Base-by-base conservation (phyloP, 2,888 invertebrate genomes). In the Cheilosia impressa region DNA sequence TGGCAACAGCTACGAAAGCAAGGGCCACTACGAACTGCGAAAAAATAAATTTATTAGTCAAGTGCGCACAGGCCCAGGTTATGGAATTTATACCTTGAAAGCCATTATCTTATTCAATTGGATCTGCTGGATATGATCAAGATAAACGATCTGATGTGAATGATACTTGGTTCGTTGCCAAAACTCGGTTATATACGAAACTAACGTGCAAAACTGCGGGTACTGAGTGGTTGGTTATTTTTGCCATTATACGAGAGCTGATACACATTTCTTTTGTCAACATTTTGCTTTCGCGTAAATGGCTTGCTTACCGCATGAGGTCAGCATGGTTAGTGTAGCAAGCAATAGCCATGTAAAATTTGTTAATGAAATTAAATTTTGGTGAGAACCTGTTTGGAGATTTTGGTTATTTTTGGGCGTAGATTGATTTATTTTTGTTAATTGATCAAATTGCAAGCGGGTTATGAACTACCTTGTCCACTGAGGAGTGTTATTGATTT, bases 171-270 rank as follows among this genome's bases (percentile, higher is more conserved):
- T 53, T 22, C 27, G 15, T n/a, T 17, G 43, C 34, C 2, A 69
- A 58, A 75, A 47, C 60, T 10, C 41, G 22, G 73, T 84, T 84
- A 53, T 84, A 80, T 71, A 78, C 77, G 1, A 62, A 77, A 58
- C 27, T 10, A 31, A 13, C 13, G 10, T 38, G 38, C 34, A 38
- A 13, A 38, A 38, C 2, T 13, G 13, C 13, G 10, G 38, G 13
- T 34, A 38, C 38, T 34, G 38, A 13, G 38, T 38, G 13, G 4
- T 13, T 13, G 13, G 13, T 1, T 13, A 38, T 38, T 38, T 38
- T 1, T 38, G 13, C 13, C 1, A 38, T 4, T 13, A 38, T 38
- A 1, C 13, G 13, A 38, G 4, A 38, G 38, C 38, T 38, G 38
- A 13, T 38, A 38, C 45, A 72, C 31, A 72, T 62, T 72, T 62